A percentile compares a stretch with the other conserved stretches of the same genome.
Conservation (phyloP, 2,888 invertebrate genomes). For the Erannis defoliaria region DNA sequence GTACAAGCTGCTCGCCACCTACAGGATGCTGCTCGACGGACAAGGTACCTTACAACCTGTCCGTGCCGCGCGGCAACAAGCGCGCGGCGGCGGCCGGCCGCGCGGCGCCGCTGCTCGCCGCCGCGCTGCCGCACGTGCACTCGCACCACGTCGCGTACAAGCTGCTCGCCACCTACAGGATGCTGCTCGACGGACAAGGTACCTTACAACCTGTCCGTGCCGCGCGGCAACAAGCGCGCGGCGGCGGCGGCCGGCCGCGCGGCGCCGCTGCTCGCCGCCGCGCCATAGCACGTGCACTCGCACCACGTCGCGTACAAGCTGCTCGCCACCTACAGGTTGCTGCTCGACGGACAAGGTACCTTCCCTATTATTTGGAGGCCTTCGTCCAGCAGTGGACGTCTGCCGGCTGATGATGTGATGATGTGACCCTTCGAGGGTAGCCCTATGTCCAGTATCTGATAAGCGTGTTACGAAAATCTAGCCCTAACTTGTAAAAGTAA, state of each 20-base stretch:
- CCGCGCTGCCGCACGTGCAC: conserved; percentile 89
- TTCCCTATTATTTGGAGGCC: not conserved
- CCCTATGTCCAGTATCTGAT: too few species aligned
- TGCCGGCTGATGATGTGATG: too few species aligned
- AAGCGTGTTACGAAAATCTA: too few species aligned
- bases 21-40: conserved; percentile 95
- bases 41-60: conserved; percentile 90
- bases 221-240: conserved; percentile 90
- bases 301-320: conserved; percentile 95
- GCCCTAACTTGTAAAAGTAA: too few species aligned
- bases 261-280: conserved; percentile 86
- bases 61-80: conserved; percentile 92
- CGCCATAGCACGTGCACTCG: conserved; percentile 89
- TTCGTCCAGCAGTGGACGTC: too few species aligned
- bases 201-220: conserved; percentile 90
- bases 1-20: conserved; percentile 94
- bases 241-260: conserved; percentile 89
- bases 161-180: conserved; percentile 93
- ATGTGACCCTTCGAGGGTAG: too few species aligned
- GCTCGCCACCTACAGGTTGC: conserved; percentile 94
- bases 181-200: conserved; percentile 95
- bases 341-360: conserved; percentile 93
- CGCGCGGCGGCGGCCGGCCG: conserved; percentile 89
- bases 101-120: conserved; percentile 84
- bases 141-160: conserved; percentile 95